phyloP scores from a whole-genome alignment of 2,888 invertebrate species.

The Dilophus febrilis region DNA sequence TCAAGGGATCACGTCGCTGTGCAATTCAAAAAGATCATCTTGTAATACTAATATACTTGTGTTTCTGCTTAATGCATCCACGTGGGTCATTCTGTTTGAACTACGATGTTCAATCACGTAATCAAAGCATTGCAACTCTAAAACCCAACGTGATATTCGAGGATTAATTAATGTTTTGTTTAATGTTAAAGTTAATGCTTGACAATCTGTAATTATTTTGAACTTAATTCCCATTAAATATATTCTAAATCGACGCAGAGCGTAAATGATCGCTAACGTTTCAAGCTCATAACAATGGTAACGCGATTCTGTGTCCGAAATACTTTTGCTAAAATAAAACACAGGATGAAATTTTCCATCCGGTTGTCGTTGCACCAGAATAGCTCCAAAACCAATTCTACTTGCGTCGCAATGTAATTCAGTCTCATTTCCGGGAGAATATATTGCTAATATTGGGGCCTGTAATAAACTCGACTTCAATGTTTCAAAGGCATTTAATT shows the following conservation, averaged over 20 bases:
- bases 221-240: slow-evolving; percentile 15
- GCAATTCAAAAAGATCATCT: no score
- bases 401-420: slow-evolving; percentile 19
- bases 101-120: slow-evolving; percentile 12
- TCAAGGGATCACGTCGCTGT: no score
- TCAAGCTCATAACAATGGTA: slow-evolving; percentile 18
- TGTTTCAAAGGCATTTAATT: slow-evolving; percentile 13
- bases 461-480: slow-evolving; percentile 11
- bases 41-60: no score
- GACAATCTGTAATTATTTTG: no score
- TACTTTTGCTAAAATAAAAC: slow-evolving; percentile 17
- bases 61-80: no score
- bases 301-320: slow-evolving; percentile 12
- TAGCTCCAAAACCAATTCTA: slow-evolving; percentile 14
- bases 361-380: slow-evolving; percentile 12
- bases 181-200: no score
- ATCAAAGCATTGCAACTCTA: slow-evolving; percentile 11
- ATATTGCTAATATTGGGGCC: slow-evolving; percentile 12
- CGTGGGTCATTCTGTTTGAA: neutral
- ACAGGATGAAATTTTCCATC: slow-evolving; percentile 15
- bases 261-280: no score
- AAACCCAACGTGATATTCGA: slow-evolving; percentile 13
- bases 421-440: slow-evolving; percentile 13
- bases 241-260: slow-evolving; percentile 12
- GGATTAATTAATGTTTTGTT: slow-evolving; percentile 12